Conservation (phyloP, 2,888 invertebrate species). For the Xestoiulus laeticollis region DNA sequence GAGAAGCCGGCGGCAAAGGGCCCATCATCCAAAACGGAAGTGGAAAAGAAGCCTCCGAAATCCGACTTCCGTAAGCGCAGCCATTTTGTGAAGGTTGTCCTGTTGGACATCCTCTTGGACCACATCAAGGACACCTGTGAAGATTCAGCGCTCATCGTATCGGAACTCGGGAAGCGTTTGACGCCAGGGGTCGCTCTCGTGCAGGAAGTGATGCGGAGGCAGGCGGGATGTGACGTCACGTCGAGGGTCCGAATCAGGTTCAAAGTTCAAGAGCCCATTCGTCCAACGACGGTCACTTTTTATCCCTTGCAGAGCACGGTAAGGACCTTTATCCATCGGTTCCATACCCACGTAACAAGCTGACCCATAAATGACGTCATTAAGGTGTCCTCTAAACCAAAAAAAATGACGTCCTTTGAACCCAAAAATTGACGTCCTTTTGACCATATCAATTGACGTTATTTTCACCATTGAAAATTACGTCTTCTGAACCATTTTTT, state of each 20-base stretch:
- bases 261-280: background rate
- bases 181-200: background rate
- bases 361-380: too few relatives aligned
- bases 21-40: background rate
- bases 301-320: background rate
- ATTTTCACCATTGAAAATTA: too few relatives aligned
- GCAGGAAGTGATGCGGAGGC: background rate
- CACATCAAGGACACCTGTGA: background rate
- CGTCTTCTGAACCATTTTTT: too few relatives aligned
- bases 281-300: background rate
- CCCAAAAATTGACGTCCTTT: too few relatives aligned
- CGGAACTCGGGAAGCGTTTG: background rate
- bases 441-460: too few relatives aligned
- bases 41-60: background rate
- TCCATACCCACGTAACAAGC: too few relatives aligned
- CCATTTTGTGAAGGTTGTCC: conserved; percentile 13
- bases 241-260: background rate
- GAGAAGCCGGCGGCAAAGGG: background rate
- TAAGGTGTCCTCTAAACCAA: too few relatives aligned
- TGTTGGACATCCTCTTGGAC: background rate
- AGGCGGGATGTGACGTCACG: background rate
- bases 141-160: background rate
- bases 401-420: too few relatives aligned
- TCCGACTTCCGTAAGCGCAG: background rate
- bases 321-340: background rate